phyloP scores from a whole-genome alignment of 2,113 vertebrate genomes.

The Morone saxatilis region DNA sequence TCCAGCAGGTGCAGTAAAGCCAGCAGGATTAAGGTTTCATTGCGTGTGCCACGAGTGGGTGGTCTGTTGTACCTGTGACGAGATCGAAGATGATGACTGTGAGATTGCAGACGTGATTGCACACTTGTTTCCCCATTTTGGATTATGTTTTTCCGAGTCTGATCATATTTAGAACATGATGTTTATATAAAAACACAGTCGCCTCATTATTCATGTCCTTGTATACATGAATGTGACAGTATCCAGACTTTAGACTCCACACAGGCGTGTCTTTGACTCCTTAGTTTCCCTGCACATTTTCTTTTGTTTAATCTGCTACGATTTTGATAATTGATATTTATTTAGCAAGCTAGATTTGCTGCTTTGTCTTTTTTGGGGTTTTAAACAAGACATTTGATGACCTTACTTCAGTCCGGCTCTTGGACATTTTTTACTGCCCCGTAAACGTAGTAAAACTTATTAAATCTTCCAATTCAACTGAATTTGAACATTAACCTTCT shows the following conservation, averaged over 20 bases:
- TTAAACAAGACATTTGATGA: too few species aligned
- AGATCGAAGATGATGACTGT: constrained; percentile 35
- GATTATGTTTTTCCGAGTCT: background rate
- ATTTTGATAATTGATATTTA: background rate
- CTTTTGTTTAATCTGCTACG: background rate
- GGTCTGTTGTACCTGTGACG: constrained; percentile 25
- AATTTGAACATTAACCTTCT: too few species aligned
- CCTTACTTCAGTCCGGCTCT: too few species aligned
- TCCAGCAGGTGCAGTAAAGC: constrained; percentile 44
- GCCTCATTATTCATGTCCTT: background rate
- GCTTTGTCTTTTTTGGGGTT: background rate
- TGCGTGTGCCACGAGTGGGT: constrained; percentile 33
- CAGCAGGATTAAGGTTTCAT: constrained; percentile 52
- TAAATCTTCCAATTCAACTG: too few species aligned
- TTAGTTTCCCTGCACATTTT: background rate
- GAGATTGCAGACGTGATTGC: background rate
- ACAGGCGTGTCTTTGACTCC: background rate
- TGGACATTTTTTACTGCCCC: too few species aligned
- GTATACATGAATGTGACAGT: background rate
- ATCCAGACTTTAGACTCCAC: background rate
- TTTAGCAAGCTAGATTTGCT: background rate
- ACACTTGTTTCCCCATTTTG: constrained; percentile 14
- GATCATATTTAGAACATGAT: constrained; percentile 3
- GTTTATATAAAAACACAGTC: background rate
- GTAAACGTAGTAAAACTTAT: too few species aligned